phyloP scores from a whole-genome alignment of 2,113 vertebrate genomes.

The Motacilla alba region DNA sequence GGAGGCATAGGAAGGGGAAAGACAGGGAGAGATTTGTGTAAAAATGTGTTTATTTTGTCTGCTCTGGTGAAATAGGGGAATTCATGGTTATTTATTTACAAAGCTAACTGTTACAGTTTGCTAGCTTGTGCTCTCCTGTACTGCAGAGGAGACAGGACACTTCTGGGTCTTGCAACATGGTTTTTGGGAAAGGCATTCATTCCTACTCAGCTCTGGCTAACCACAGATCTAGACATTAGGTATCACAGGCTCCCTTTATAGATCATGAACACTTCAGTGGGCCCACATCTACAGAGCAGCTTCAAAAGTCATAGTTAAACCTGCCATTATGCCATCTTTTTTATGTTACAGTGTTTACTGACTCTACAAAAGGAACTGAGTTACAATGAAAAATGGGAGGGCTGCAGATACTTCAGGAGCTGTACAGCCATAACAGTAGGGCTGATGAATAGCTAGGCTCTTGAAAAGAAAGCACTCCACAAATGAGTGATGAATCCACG shows the following conservation, averaged over 20 bases:
- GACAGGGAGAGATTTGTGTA: background rate
- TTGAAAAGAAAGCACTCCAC: background rate
- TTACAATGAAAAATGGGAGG: background rate
- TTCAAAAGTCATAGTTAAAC: background rate
- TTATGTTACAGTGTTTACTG: background rate
- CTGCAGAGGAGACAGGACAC: background rate
- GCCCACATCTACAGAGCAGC: background rate
- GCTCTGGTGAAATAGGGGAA: background rate
- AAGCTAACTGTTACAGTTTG: background rate
- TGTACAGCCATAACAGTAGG: background rate
- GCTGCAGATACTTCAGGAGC: background rate
- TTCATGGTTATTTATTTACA: background rate
- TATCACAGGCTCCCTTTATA: background rate
- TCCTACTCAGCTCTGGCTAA: background rate
- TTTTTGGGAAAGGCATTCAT: background rate
- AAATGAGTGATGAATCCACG: background rate
- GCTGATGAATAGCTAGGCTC: background rate
- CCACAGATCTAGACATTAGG: background rate
- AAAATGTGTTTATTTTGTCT: background rate
- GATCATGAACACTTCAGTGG: background rate
- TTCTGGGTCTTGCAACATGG: background rate
- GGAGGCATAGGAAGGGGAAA: background rate
- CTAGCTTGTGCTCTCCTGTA: background rate
- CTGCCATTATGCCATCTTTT: background rate
- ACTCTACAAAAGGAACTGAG: background rate